Conservation (phyloP, 2,113 vertebrate species). For the Australoheros scitulus region DNA sequence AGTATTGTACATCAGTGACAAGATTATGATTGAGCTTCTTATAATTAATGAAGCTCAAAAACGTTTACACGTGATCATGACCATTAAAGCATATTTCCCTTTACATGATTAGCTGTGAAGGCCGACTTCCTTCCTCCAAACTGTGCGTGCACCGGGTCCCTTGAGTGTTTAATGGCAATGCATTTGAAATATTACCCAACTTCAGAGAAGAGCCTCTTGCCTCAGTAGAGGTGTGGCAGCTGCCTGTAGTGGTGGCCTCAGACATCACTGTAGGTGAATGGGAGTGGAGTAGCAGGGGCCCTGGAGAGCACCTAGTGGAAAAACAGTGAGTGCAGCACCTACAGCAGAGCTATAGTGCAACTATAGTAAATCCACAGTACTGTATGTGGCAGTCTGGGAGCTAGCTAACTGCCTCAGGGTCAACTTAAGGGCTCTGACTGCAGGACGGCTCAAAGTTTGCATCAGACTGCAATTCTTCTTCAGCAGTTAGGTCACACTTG, state of each 20-base stretch:
- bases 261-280: conserved; percentile 48
- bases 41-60: neutral
- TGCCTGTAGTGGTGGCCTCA: conserved; percentile 57
- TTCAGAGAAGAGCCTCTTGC: conserved; percentile 46
- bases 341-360: conserved; percentile 36
- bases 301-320: conserved; percentile 62
- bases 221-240: conserved; percentile 58
- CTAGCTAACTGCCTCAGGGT: conserved; percentile 65
- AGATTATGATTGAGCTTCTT: neutral
- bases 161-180: conserved; percentile 51
- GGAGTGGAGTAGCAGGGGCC: conserved; percentile 9
- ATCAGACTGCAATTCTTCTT: conserved; percentile 56
- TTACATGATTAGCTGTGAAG: conserved; percentile 15
- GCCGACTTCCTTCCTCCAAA: conserved; percentile 16
- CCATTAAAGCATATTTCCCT: neutral
- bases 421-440: conserved; percentile 65
- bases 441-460: conserved; percentile 56
- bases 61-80: neutral
- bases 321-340: conserved; percentile 56
- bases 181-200: conserved; percentile 57
- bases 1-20: neutral
- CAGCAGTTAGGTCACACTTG: conserved; percentile 20
- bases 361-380: conserved; percentile 36
- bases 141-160: neutral
- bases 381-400: conserved; percentile 55